Conservation (phyloP, 2,888 invertebrate species). For the Platypus cylindrus region DNA sequence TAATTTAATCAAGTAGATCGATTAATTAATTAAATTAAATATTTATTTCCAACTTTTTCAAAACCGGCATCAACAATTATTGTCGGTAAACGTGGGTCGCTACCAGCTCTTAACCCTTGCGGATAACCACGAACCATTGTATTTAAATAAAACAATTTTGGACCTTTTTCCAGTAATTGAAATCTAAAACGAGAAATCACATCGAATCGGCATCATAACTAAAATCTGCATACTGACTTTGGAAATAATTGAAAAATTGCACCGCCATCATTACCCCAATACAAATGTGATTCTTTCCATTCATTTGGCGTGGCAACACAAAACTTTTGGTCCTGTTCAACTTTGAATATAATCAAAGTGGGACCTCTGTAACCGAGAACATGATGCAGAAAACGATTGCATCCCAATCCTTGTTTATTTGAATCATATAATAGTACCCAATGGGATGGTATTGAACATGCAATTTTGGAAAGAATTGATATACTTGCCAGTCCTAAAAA, state of each 20-base stretch:
- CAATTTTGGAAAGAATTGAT: slow-evolving; percentile 48
- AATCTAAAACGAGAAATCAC: slow-evolving; percentile 37
- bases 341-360: slow-evolving; percentile 48
- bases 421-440: slow-evolving; percentile 80
- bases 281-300: slow-evolving; percentile 77
- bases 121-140: slow-evolving; percentile 74
- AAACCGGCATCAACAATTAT: slow-evolving; percentile 64
- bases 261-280: slow-evolving; percentile 72
- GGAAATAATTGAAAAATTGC: slow-evolving; percentile 65
- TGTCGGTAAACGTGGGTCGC: slow-evolving; percentile 63
- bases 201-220: too few relatives aligned
- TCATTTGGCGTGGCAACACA: slow-evolving; percentile 67
- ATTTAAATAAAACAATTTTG: slow-evolving; percentile 76
- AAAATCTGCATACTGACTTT: slow-evolving; percentile 29
- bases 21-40: not conserved
- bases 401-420: slow-evolving; percentile 73
- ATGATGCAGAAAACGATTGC: slow-evolving; percentile 76
- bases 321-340: slow-evolving; percentile 48
- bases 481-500: slow-evolving; percentile 25
- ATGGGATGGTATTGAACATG: slow-evolving; percentile 60
- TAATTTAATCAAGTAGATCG: not conserved
- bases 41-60: slow-evolving; percentile 37
- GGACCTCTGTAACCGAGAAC: slow-evolving; percentile 67
- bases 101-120: slow-evolving; percentile 68
- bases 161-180: slow-evolving; percentile 46